Percentiles rank a stretch among this genome's conserved stretches.
These are phyloP conservation scores for Tichodroma muraria DNA, from an alignment of 2,113 vertebrate genomes.

Conservation along the genomic window DNA sequence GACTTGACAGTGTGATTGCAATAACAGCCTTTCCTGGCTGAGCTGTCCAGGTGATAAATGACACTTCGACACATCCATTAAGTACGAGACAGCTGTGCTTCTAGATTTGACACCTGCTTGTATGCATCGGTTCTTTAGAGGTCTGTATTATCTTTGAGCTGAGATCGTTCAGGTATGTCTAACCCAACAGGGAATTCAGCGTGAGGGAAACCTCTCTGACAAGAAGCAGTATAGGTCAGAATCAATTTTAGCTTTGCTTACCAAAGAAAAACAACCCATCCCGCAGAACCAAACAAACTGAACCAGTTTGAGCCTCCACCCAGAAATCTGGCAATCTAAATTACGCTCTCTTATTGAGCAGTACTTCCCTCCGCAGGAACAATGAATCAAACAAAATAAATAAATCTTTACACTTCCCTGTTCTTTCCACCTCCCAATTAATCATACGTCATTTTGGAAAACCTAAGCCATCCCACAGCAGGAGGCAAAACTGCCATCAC, in stretches of 20 bases:
- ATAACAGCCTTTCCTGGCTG: not conserved
- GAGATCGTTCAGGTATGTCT: not conserved
- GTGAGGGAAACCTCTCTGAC: not conserved
- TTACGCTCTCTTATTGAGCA: slow-evolving; percentile 35
- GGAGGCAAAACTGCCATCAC: not conserved
- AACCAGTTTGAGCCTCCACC: slow-evolving; percentile 42
- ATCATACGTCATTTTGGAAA: slow-evolving; percentile 32
- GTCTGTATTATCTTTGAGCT: not conserved
- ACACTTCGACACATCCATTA: not conserved
- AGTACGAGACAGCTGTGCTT: not conserved
- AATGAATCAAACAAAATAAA: slow-evolving; percentile 55
- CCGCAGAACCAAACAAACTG: not conserved
- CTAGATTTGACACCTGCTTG: not conserved
- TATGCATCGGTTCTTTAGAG: not conserved
- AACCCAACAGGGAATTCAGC: not conserved
- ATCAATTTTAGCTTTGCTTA: not conserved
- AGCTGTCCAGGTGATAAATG: not conserved
- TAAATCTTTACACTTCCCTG: slow-evolving; percentile 63
- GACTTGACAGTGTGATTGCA: not conserved
- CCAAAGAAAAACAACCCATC: not conserved
- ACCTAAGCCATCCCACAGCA: not conserved
- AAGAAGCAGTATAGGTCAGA: not conserved
- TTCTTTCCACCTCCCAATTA: slow-evolving; percentile 50
- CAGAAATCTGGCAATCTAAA: slow-evolving; percentile 50
- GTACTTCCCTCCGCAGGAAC: slow-evolving; percentile 50